Conservation (phyloP, 2,888 invertebrate species). For the Smittia sp. region DNA sequence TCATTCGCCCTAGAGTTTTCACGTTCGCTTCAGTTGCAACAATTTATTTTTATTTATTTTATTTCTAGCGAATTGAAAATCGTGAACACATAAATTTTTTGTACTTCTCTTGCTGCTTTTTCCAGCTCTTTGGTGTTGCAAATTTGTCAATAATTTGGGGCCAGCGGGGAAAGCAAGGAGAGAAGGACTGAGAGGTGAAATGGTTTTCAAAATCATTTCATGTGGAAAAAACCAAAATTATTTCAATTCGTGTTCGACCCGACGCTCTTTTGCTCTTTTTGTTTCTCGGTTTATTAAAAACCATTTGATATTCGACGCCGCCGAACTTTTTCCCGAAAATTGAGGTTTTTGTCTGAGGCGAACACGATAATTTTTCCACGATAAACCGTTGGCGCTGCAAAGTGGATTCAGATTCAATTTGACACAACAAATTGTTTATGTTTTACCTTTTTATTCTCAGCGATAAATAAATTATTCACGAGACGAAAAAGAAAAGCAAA, state of each 20-base stretch:
- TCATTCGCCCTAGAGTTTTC: neutral
- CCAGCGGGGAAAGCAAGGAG: too few species aligned
- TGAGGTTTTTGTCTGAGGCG: neutral
- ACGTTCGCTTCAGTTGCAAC: conserved; percentile 11
- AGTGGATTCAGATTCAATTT: neutral
- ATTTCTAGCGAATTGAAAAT: neutral
- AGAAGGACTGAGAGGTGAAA: neutral
- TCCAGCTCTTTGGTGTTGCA: neutral
- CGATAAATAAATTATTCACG: neutral
- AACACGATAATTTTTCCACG: neutral
- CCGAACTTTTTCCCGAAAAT: neutral
- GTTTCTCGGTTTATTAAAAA: conserved; percentile 2
- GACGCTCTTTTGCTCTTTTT: neutral
- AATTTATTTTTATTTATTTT: conserved; percentile 10
- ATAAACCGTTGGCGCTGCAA: neutral
- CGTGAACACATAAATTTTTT: conserved; percentile 13
- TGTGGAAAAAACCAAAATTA: conserved; percentile 29
- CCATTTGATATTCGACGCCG: neutral
- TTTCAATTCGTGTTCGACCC: conserved; percentile 13
- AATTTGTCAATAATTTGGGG: conserved; percentile 33
- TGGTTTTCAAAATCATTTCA: conserved; percentile 31
- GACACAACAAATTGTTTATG: neutral
- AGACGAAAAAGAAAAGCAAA: neutral
- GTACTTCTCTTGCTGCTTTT: neutral
- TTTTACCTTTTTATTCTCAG: neutral